Evolutionary conservation across 1,140 invertebrate species (phyloP).

Genomic region (Anoplophora glabripennis): DNA sequence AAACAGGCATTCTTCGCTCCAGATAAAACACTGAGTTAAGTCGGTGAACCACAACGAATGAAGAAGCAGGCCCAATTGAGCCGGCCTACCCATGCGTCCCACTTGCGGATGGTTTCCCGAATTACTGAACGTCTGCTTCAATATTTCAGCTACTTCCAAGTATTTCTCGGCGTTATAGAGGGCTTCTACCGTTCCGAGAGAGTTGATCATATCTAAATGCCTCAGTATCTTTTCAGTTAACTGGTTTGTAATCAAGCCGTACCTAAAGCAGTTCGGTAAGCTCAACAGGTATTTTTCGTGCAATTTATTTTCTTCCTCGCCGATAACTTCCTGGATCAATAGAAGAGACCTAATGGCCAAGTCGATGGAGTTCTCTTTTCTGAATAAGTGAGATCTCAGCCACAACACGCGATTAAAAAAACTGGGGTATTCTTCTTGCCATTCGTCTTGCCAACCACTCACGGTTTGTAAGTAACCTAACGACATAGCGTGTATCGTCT

Average conservation of each 20-base stretch:
- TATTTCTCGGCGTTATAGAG: slow-evolving; percentile 62
- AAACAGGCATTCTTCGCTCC: slow-evolving; percentile 70
- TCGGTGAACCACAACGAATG: slow-evolving; percentile 66
- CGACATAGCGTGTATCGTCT: slow-evolving; percentile 23
- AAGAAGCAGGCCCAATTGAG: slow-evolving; percentile 61
- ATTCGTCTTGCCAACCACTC: slow-evolving; percentile 49
- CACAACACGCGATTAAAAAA: slow-evolving; percentile 54
- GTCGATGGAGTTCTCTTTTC: slow-evolving; percentile 53
- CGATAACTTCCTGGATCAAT: slow-evolving; percentile 48
- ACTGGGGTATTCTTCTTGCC: slow-evolving; percentile 46
- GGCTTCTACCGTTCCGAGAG: slow-evolving; percentile 55
- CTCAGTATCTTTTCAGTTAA: slow-evolving; percentile 52
- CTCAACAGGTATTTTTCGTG: slow-evolving; percentile 43
- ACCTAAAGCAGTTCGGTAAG: slow-evolving; percentile 55
- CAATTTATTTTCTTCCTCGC: slow-evolving; percentile 42
- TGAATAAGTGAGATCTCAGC: slow-evolving; percentile 54
- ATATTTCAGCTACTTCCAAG: slow-evolving; percentile 61
- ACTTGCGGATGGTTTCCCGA: slow-evolving; percentile 43
- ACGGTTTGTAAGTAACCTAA: slow-evolving; percentile 39
- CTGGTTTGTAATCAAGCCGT: slow-evolving; percentile 49
- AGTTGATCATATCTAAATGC: slow-evolving; percentile 55
- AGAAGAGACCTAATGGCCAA: slow-evolving; percentile 52
- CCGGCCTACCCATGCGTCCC: slow-evolving; percentile 52
- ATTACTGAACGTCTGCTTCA: slow-evolving; percentile 55
- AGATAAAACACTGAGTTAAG: slow-evolving; percentile 67